Evolutionary conservation across 2,797 vertebrate species (phyloP).

Genomic region (Propithecus deckenii): DNA sequence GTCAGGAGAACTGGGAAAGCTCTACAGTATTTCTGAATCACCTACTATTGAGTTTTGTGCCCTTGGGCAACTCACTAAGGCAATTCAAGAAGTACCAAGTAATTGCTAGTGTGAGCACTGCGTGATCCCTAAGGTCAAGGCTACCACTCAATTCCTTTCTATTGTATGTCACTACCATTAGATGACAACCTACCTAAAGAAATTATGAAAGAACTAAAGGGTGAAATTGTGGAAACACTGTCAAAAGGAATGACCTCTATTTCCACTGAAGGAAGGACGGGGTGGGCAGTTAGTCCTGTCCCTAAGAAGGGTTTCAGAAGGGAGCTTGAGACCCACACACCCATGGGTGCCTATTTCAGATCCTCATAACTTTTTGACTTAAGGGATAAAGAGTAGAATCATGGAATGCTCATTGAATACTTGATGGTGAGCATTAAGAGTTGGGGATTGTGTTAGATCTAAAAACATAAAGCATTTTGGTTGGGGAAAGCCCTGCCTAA

Average conservation of each 20-base stretch:
- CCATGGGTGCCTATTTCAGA: not conserved
- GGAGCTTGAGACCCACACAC: not conserved
- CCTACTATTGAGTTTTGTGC: not conserved
- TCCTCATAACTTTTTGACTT: not conserved
- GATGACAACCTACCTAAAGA: not conserved
- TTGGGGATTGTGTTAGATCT: not conserved
- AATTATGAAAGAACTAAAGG: slow-evolving; percentile 1
- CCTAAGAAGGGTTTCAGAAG: slow-evolving; percentile 36
- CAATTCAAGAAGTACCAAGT: not conserved
- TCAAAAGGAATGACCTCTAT: not conserved
- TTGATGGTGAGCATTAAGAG: not conserved
- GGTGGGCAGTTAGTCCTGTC: not conserved
- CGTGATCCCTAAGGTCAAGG: not conserved
- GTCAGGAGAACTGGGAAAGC: not conserved
- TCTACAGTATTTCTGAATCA: slow-evolving; percentile 24
- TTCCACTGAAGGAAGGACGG: not conserved
- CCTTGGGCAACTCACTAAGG: not conserved
- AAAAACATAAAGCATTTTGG: slow-evolving; percentile 5
- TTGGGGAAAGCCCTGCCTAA: not conserved
- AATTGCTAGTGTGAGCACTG: not conserved
- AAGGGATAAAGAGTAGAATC: slow-evolving; percentile 2
- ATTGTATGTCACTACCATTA: not conserved
- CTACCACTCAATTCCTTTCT: not conserved
- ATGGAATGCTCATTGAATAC: not conserved
- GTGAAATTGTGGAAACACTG: not conserved